These are phyloP conservation scores for Lasioglossum marginatum DNA, from an alignment of 2,888 invertebrate genomes.

Conservation along the genomic window DNA sequence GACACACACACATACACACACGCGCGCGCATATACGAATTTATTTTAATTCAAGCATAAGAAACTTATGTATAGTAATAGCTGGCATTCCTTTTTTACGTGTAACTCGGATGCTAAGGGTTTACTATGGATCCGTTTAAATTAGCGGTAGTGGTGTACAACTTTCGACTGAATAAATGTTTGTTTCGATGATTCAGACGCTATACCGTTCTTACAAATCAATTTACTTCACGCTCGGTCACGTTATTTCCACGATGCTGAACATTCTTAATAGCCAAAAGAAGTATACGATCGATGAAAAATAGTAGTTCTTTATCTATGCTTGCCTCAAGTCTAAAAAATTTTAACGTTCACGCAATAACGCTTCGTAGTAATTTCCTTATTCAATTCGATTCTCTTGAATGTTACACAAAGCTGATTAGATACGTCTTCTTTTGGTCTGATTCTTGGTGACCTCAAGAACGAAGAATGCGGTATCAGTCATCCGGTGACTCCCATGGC, in stretches of 20 bases:
- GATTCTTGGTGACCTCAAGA: constrained; percentile 11
- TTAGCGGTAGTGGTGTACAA: constrained; percentile 40
- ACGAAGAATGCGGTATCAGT: background rate
- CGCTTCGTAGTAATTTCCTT: background rate
- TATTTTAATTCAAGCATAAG: constrained; percentile 36
- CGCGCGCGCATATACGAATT: constrained; percentile 14
- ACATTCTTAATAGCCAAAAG: background rate
- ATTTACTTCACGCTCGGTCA: background rate
- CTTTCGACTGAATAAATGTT: constrained; percentile 46
- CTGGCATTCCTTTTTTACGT: constrained; percentile 28
- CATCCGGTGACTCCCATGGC: constrained; percentile 1
- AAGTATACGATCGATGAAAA: background rate
- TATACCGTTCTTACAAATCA: constrained; percentile 18
- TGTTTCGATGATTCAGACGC: constrained; percentile 34
- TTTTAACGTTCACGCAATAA: background rate
- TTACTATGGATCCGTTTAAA: constrained; percentile 35
- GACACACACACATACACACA: constrained; percentile 2
- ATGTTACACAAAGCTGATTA: background rate
- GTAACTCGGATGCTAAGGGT: constrained; percentile 21
- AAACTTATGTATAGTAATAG: constrained; percentile 27
- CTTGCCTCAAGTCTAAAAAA: background rate
- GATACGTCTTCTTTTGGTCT: constrained; percentile 4
- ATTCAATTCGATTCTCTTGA: background rate
- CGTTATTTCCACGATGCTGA: background rate
- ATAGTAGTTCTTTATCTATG: background rate